phyloP scores from a whole-genome alignment of 2,797 vertebrate genomes.

The Leucoraja ocellata region DNA sequence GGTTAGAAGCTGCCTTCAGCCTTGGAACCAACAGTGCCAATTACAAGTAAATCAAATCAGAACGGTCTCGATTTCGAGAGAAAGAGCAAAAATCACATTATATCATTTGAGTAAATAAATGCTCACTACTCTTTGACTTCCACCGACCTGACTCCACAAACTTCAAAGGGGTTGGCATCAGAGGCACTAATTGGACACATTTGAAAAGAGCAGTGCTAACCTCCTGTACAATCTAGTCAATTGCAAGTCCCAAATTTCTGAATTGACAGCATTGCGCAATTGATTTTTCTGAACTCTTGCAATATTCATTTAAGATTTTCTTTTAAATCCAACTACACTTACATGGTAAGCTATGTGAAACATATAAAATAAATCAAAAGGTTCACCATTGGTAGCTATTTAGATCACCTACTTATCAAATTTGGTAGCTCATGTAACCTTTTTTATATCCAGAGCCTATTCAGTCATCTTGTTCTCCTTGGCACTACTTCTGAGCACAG shows the following conservation, averaged over 20 bases:
- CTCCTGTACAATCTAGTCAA: background rate
- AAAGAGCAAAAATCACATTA: background rate
- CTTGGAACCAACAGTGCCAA: background rate
- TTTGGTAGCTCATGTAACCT: slow-evolving; percentile 30
- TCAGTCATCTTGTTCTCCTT: slow-evolving; percentile 16
- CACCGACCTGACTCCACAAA: background rate
- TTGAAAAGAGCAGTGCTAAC: slow-evolving; percentile 5
- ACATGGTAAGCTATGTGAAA: background rate
- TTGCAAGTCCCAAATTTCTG: slow-evolving; percentile 1
- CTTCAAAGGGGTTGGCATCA: background rate
- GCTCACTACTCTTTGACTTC: background rate
- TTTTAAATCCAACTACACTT: background rate
- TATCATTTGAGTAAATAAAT: background rate
- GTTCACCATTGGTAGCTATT: slow-evolving; percentile 21
- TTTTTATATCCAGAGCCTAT: slow-evolving; percentile 28
- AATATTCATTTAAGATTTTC: background rate
- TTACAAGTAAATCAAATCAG: background rate
- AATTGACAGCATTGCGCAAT: background rate
- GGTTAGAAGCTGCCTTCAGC: background rate
- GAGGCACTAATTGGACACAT: background rate
- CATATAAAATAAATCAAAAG: slow-evolving; percentile 23
- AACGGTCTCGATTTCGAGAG: background rate
- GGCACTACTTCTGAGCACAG: slow-evolving; percentile 21
- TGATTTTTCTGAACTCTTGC: background rate
- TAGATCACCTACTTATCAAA: slow-evolving; percentile 25